Evolutionary conservation across 2,888 invertebrate genomes (phyloP).

Genomic region (Cremastobaeus sp.): DNA sequence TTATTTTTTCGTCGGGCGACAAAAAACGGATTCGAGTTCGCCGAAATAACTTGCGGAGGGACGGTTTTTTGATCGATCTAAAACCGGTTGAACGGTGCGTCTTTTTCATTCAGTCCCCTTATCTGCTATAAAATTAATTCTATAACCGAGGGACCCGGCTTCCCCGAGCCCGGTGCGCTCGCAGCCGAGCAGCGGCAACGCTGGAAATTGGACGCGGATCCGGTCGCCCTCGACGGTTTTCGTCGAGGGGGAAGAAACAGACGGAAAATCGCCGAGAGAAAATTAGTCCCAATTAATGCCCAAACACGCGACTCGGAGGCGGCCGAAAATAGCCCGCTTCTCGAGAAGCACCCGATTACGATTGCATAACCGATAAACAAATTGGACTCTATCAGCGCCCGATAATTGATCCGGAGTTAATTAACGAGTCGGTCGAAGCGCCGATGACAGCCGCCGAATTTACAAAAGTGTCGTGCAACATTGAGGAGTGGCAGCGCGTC

Average conservation of each 20-base stretch:
- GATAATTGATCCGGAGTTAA: slow-evolving; percentile 25
- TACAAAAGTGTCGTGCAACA: slow-evolving; percentile 1
- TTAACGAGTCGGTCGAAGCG: slow-evolving; percentile 23
- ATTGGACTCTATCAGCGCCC: slow-evolving; percentile 9
- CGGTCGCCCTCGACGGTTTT: too few species aligned
- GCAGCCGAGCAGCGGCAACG: slow-evolving; percentile 20
- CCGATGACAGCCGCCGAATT: slow-evolving; percentile 10
- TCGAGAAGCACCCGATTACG: slow-evolving; percentile 14
- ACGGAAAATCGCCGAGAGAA: too few species aligned
- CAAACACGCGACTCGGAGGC: too few species aligned
- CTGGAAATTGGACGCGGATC: slow-evolving; percentile 12
- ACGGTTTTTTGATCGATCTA: slow-evolving; percentile 35
- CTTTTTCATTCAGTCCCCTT: slow-evolving; percentile 47
- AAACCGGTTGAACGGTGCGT: slow-evolving; percentile 47
- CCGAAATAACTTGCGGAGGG: slow-evolving; percentile 25
- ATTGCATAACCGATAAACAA: slow-evolving; percentile 22
- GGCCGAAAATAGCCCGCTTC: too few species aligned
- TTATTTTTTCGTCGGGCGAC: slow-evolving; percentile 13
- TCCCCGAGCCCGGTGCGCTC: too few species aligned
- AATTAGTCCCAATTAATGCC: too few species aligned
- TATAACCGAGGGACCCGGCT: slow-evolving; percentile 17
- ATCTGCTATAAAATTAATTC: slow-evolving; percentile 40
- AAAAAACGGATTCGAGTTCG: slow-evolving; percentile 21
- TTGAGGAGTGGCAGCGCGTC: slow-evolving; percentile 3
- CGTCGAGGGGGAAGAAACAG: too few species aligned